phyloP scores from a whole-genome alignment of 2,888 invertebrate genomes.

The Machimus rusticus region DNA sequence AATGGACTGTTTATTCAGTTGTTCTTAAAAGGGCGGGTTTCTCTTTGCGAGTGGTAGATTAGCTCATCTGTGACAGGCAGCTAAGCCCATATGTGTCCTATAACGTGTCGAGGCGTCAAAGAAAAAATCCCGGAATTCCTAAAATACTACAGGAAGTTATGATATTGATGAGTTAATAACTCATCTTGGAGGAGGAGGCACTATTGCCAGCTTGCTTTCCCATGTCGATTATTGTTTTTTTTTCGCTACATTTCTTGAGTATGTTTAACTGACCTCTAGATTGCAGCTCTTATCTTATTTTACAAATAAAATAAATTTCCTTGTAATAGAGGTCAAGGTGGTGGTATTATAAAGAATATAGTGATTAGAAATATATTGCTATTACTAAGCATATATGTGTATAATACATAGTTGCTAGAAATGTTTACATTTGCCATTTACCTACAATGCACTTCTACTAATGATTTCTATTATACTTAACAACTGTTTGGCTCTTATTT shows the following conservation, averaged over 20 bases:
- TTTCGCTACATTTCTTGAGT: neutral
- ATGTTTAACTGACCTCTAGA: neutral
- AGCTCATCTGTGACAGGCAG: constrained; percentile 1
- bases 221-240: neutral
- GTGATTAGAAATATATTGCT: no score
- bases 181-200: neutral
- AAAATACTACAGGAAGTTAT: neutral
- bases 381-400: no score
- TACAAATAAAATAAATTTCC: no score
- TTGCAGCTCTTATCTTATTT: no score
- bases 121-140: neutral
- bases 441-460: no score
- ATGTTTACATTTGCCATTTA: no score
- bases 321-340: neutral
- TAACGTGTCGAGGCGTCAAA: neutral
- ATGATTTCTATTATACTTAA: no score
- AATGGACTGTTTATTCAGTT: constrained; percentile 37
- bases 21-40: constrained; percentile 1
- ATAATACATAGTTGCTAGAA: no score
- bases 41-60: neutral
- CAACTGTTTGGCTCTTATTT: no score
- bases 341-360: no score
- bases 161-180: neutral
- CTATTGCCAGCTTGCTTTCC: neutral
- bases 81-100: neutral